Base-by-base conservation (phyloP, 2,797 vertebrate genomes). In the Sphenodon punctatus region DNA sequence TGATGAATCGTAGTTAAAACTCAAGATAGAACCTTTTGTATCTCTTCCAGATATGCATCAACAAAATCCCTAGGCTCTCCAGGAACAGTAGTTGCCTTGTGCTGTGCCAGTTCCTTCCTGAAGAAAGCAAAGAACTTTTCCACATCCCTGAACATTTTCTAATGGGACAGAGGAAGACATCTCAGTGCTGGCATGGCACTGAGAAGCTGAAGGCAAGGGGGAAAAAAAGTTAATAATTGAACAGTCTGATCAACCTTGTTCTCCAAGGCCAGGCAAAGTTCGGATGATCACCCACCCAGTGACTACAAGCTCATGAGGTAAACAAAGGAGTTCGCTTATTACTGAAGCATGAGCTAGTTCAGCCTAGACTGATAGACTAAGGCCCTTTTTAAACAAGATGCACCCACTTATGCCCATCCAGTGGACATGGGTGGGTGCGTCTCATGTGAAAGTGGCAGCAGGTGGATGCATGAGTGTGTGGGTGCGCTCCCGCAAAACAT, bases 21-120 rank as follows among this genome's bases (percentile, higher is more conserved):
- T 25, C 10, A 16, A 16, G 25, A 5, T 45, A 7, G 32, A 48
- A 89, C 85, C 86, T 93, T 95, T 61, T 93, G 75, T 10, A 88
- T 67, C 65, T 94, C 93, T 7, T 96, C 94, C 56, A 96, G 66
- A 84, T 95, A 96, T 34, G 91, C 88, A 64, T 96, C 94, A 12
- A 92, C 89, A 58, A 95, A 92, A 66, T 94, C 88, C 42, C 91
- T 82, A 3, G 93, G 94, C 66, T 95, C 61, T 55, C 87, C 90
- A 34, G 89, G 82, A 51, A 91, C 71, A 79, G 91, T 84, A 6
- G 78, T 88, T 45, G 83, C 65, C 84, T 93, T 95, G 83, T 75
- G 92, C 5, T 93, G 84, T 22, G 80, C 25, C 17, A 81, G 13
- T 43, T 88, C 53, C 30, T 51, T 78, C 65, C n/a, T 56, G 15